Percentiles rank a stretch among this genome's conserved stretches.
Conservation (phyloP, 2,888 invertebrate species). For the Agrenia bidenticulata region DNA sequence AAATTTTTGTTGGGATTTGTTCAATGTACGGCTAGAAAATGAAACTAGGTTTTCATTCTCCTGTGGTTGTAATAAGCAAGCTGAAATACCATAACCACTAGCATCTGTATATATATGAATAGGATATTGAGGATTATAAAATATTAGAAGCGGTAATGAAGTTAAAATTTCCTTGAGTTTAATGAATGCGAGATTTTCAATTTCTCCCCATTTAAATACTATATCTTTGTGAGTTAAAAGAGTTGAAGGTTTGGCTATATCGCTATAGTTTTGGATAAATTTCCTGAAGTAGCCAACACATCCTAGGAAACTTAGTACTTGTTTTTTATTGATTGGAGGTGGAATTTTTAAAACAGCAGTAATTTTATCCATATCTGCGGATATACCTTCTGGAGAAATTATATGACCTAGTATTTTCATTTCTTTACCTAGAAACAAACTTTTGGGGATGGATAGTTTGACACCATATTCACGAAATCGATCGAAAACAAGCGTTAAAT, state of each 20-base stretch:
- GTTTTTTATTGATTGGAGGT: neutral
- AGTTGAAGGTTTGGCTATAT: constrained; percentile 6
- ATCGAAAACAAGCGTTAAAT: neutral
- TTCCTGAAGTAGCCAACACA: constrained; percentile 7
- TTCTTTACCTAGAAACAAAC: neutral
- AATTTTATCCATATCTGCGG: constrained; percentile 14
- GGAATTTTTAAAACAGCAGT: constrained; percentile 2
- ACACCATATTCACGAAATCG: constrained; percentile 21
- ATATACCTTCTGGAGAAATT: constrained; percentile 1
- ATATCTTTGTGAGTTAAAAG: no score
- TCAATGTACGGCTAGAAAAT: constrained; percentile 8
- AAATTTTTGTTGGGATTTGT: constrained; percentile 1
- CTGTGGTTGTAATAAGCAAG: constrained; percentile 6
- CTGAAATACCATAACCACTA: neutral
- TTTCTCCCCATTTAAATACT: no score
- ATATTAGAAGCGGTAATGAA: neutral
- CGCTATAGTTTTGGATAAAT: neutral
- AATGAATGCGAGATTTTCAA: neutral
- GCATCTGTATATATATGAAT: constrained; percentile 13
- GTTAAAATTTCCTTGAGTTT: constrained; percentile 4
- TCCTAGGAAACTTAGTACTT: constrained; percentile 13
- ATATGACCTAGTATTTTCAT: constrained; percentile 17
- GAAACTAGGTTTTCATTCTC: constrained; percentile 8
- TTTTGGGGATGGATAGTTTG: constrained; percentile 12
- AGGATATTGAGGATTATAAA: constrained; percentile 4